Evolutionary conservation across 92 coral and sea anemone genomes (phyloP), one percentile per base, ranked within the genome.

Genomic region (Epizoanthus scotinus): DNA sequence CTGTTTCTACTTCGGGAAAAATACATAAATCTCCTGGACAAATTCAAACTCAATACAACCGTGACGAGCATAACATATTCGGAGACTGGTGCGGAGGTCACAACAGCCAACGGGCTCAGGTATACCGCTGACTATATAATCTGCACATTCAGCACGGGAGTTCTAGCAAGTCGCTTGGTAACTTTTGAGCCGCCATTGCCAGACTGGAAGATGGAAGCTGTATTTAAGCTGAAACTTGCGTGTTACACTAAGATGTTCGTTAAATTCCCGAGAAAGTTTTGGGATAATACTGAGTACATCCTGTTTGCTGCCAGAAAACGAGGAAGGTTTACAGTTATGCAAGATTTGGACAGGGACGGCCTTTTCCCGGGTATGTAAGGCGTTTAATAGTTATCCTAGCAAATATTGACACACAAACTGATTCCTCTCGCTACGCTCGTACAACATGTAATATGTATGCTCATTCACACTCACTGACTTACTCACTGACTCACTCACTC

Each of bases 91-190:
- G 92, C 88, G 3, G 82, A 81, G 75, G 89, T 91, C 42, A 73
- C 77, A 0, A 87, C 94, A 14, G 57, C 73, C 14, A 73, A 79
- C 18, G 94, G 93, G 40, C 78, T 87, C n/a, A 83, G 73, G 1
- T 94, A 84, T 81, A 69, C 91, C 27, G 93, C 98, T 20, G 96
- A 94, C 83, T 89, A 85, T 63, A 89, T 65, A 18, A 74, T 94
- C 56, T 86, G 94, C 65, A 94, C 98, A 5, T 94, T 94, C 85
- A 89, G 98, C 82, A 87, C 92, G 22, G 96, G 98, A 12, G 98
- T 94, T 3, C 86, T 94, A 8, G 91, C 84, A 4, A 91, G 95
- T 64, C 86, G 87, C 69, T 26, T 62, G 61, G 90, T 93, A 10
- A 64, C 60, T n/a, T 93, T 93, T 81, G 73, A 22, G 3, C 98